phyloP scores from a whole-genome alignment of 2,797 vertebrate species.

The Cheirogaleus major region DNA sequence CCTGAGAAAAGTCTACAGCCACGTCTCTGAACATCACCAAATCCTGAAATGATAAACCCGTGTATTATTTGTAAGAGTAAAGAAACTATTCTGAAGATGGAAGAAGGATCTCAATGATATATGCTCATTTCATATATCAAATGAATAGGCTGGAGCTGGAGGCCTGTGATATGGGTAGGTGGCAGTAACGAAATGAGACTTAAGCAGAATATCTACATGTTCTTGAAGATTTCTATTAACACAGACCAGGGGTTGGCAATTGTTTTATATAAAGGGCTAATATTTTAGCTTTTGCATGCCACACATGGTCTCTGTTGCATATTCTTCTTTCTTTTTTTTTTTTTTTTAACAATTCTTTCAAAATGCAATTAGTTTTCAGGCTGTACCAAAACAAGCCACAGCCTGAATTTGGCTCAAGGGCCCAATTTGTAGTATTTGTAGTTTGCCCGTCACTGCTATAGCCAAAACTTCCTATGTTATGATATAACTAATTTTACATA shows the following conservation, averaged over 20 bases:
- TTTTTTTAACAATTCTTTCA: constrained; percentile 13
- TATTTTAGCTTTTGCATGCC: neutral
- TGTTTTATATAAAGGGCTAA: neutral
- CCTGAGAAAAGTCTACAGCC: constrained; percentile 75
- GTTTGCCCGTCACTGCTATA: neutral
- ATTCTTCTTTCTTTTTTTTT: neutral
- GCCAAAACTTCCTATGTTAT: neutral
- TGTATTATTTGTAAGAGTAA: neutral
- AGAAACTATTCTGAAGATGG: neutral
- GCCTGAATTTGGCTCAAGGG: neutral
- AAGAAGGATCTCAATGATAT: neutral
- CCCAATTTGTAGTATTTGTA: neutral
- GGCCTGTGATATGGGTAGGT: neutral
- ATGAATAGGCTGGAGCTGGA: neutral
- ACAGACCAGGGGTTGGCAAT: neutral
- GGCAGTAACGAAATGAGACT: neutral
- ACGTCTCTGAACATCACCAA: constrained; percentile 78
- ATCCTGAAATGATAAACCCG: constrained; percentile 66
- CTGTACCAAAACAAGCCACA: neutral
- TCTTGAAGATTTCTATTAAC: neutral
- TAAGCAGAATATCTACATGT: neutral
- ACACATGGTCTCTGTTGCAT: neutral
- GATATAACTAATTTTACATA: neutral
- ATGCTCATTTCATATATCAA: neutral
- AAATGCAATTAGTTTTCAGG: neutral